These are phyloP conservation scores for Cirrhinus molitorella DNA, from an alignment of 2,797 vertebrate species.

Conservation along the genomic window DNA sequence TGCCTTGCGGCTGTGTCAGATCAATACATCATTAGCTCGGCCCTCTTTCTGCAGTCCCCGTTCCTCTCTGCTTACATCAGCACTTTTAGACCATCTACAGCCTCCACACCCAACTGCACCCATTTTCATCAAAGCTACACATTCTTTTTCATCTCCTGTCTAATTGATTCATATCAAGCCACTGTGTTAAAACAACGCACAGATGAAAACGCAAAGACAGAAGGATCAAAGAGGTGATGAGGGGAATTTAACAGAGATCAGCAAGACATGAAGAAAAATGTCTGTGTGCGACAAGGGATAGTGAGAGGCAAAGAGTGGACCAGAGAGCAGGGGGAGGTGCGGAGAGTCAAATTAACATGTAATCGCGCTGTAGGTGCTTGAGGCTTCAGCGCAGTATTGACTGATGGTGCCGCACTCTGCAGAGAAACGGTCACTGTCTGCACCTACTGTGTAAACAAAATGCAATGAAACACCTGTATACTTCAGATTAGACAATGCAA, in stretches of 20 bases:
- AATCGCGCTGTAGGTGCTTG: constrained; percentile 14
- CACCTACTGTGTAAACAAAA: background rate
- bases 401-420: constrained; percentile 30
- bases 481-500: background rate
- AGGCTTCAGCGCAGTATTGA: constrained; percentile 11
- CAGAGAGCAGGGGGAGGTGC: background rate
- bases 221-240: constrained; percentile 7
- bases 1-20: constrained; percentile 43
- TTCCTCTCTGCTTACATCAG: constrained; percentile 29
- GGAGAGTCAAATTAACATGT: constrained; percentile 36
- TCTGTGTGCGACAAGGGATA: background rate
- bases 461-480: background rate
- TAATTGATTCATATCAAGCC: background rate
- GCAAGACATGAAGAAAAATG: constrained; percentile 9
- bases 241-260: background rate
- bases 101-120: background rate
- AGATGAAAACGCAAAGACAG: background rate
- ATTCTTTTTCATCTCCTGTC: background rate
- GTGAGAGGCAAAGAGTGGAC: background rate
- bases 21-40: constrained; percentile 57
- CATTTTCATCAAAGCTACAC: constrained; percentile 20
- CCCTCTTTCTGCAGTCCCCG: constrained; percentile 9
- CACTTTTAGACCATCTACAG: constrained; percentile 25
- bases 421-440: constrained; percentile 10
- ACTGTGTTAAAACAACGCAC: constrained; percentile 12